Evolutionary conservation across 2,888 invertebrate species (phyloP), one percentile per base, ranked within the genome.

Genomic region (Dynastes grantii): DNA sequence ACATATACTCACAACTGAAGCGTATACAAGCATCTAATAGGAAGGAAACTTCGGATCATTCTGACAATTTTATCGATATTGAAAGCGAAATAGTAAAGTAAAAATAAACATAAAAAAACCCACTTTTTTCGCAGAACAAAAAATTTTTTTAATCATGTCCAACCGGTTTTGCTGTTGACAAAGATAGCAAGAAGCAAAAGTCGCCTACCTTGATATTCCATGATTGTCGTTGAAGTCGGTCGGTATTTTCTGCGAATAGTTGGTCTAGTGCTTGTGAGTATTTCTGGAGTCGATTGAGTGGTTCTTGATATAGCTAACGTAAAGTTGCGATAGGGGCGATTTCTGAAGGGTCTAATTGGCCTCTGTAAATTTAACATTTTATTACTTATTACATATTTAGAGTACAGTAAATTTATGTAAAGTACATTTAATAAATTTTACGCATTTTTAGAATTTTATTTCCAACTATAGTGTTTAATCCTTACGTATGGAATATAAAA

Each of bases 221-320:
- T 58, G 58, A 68, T 61, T 9, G 68, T 51, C 16, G 55, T 29
- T 32, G 77, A 68, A 58, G 75, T 77, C 29, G 79, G 79, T 76
- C 75, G 73, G 65, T 77, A 77, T 67, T 71, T 79, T 68, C 79
- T 77, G 73, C 77, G 75, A n/a, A 65, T 55, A 53, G 40, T 73
- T 16, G 53, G 76, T 75, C 77, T 77, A 67, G 64, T 75, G 22
- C 76, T 65, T n/a, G 79, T 65, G 61, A 76, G 51, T 40, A 58
- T 63, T 63, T 32, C 61, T 37, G 68, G 64, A 29, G 80, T 79
- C 27, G 82, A 82, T 81, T 49, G 70, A 13, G 80, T 77, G 61
- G 80, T 86, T 75, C 85, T 86, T 82, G 86, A 85, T 82, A 85
- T 84, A 61, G 84, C 83, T 63, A 83, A 78, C 81, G 84, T 81